phyloP scores from a whole-genome alignment of 37 sponge, comb jelly and placozoan genomes.

The Cladorhizidae sp. region DNA sequence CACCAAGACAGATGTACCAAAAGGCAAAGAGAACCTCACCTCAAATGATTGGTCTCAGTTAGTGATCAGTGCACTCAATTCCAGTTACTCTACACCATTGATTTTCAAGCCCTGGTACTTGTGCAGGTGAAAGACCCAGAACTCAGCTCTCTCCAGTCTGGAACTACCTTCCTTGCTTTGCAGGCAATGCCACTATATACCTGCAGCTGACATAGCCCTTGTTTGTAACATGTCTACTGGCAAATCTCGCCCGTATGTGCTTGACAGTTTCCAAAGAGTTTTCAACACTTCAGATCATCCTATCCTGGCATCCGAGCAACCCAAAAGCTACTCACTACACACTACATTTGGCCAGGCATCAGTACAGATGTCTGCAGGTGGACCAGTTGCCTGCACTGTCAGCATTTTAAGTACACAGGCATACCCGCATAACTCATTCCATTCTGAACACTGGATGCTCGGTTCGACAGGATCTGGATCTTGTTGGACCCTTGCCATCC shows the following conservation, averaged over 20 bases:
- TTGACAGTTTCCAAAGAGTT: conserved; percentile 26
- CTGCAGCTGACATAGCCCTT: conserved; percentile 1
- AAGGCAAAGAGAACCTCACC: conserved; percentile 15
- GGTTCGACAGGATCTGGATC: too few species aligned
- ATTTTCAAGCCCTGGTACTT: conserved; percentile 5
- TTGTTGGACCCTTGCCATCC: too few species aligned
- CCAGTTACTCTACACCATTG: neutral
- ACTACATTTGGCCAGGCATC: too few species aligned
- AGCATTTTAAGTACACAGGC: too few species aligned
- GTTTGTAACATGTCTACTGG: conserved; percentile 54
- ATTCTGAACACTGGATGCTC: too few species aligned
- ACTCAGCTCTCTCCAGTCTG: neutral
- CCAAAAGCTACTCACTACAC: conserved; percentile 36
- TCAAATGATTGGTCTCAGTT: conserved; percentile 37
- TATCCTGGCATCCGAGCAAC: conserved; percentile 68
- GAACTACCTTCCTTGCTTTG: conserved; percentile 8
- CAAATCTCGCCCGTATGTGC: too few species aligned
- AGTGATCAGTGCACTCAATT: neutral
- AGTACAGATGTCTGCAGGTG: conserved; percentile 51
- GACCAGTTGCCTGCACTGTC: too few species aligned
- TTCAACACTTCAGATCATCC: conserved; percentile 31
- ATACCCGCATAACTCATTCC: too few species aligned
- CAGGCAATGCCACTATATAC: conserved; percentile 34
- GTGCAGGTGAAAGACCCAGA: too few species aligned
- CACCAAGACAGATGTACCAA: conserved; percentile 46